Percentiles rank a stretch among this genome's conserved stretches.
Evolutionary conservation across 2,888 invertebrate genomes (phyloP).

Genomic region (Drosophila nr. medialis): DNA sequence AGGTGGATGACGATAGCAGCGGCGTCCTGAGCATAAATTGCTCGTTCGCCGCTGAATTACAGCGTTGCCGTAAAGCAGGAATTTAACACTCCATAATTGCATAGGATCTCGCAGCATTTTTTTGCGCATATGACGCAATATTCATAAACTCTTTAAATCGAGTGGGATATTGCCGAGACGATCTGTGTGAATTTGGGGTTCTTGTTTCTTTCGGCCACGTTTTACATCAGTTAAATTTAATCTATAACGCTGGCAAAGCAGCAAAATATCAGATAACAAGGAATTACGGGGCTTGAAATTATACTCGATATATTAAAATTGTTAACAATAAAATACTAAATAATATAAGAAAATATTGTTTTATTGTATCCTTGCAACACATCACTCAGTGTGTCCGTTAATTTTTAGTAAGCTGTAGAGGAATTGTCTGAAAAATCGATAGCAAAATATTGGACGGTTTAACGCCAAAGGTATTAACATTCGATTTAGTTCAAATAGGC

Average conservation of each 20-base stretch:
- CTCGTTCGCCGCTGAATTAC: slow-evolving; percentile 36
- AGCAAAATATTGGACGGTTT: not conserved
- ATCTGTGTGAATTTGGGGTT: slow-evolving; percentile 6
- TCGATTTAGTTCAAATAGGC: not conserved
- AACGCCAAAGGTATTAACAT: not conserved
- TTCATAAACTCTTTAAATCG: slow-evolving; percentile 51
- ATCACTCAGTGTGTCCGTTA: not conserved
- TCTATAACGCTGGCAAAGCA: not conserved
- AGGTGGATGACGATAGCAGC: slow-evolving; percentile 66
- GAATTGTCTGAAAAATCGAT: not conserved
- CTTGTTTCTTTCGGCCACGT: slow-evolving; percentile 16
- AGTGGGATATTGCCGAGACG: slow-evolving; percentile 52
- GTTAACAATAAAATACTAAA: not conserved
- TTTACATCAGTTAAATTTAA: not conserved
- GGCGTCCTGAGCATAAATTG: slow-evolving; percentile 24
- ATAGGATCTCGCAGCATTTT: slow-evolving; percentile 19
- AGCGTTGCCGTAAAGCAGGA: slow-evolving; percentile 1
- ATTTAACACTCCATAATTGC: slow-evolving; percentile 2
- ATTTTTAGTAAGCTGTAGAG: not conserved
- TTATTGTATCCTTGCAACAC: not conserved
- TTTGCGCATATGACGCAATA: slow-evolving; percentile 53
- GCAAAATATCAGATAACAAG: not conserved
- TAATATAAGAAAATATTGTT: not conserved
- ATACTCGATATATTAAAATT: not conserved
- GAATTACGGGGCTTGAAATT: not conserved